phyloP scores from a whole-genome alignment of 2,113 vertebrate species.

The Setophaga coronata region DNA sequence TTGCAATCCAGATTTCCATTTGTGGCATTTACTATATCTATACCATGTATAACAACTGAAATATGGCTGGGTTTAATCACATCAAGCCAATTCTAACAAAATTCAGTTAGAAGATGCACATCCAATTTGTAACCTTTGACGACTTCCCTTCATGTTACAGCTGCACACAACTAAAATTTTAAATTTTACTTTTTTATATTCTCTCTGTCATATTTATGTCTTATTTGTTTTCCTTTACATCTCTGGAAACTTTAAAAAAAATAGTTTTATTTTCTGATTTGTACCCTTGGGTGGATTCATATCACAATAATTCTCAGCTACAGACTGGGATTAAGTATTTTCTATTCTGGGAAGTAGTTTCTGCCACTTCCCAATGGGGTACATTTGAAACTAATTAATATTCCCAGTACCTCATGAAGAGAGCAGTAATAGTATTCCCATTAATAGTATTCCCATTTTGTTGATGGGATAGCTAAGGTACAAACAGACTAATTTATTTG shows the following conservation, averaged over 20 bases:
- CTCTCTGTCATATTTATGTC: background rate
- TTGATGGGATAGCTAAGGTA: background rate
- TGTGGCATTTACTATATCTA: background rate
- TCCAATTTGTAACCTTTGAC: background rate
- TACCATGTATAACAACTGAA: background rate
- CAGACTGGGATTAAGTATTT: background rate
- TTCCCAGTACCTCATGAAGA: background rate
- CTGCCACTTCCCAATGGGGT: background rate
- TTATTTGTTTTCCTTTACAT: background rate
- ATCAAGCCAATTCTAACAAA: background rate
- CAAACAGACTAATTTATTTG: background rate
- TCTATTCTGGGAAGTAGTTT: background rate
- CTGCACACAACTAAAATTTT: background rate
- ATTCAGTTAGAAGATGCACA: background rate
- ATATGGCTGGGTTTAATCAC: background rate
- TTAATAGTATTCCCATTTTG: background rate
- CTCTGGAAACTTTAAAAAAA: rapidly evolving
- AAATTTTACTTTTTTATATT: background rate
- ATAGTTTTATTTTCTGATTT: background rate
- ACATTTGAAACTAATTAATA: background rate
- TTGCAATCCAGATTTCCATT: background rate
- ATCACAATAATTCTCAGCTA: background rate
- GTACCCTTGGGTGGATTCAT: background rate
- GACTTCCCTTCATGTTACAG: background rate
- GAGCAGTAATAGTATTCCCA: background rate